Evolutionary conservation across 2,888 invertebrate genomes (phyloP), one percentile per base, ranked within the genome.

Genomic region (Troides helena): DNA sequence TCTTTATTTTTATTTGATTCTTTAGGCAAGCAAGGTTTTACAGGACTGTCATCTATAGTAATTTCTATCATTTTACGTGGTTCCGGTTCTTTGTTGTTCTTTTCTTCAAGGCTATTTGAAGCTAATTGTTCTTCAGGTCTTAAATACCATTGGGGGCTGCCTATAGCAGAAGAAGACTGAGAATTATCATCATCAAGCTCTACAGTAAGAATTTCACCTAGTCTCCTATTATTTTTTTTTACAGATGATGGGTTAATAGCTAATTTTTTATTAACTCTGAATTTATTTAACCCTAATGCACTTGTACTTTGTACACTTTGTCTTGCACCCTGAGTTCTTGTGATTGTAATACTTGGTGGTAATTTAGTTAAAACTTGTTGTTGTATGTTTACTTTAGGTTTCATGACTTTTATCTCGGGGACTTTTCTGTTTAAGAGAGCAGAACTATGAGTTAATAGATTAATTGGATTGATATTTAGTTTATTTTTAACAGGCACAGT

Each of bases 21-120:
- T 72, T 85, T 85, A 36, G 71, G 74, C n/a, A 74, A 70, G 14
- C 73, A 50, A 68, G 85, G 82, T 76, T 91, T 91, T 6, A 88
- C 76, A 21, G 92, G 92, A 74, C 89, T 92, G 73, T 91, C 90
- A 74, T 93, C 92, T 75, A 93, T 92, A 46, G 85, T 88, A 30
- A 92, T 91, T 83, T 92, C 92, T 67, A 90, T 82, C 72, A 81
- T 81, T 6, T 81, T 80, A 3, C 72, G 67, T 39, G 70, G 58
- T 39, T 84, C 82, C 63, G 90, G 90, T 73, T 92, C 90, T 74
- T 78, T 82, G 76, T 90, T 90, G 74, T 92, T 91, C 72, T 82
- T 74, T 68, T 82, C 72, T 67, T 70, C 66, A 17, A 65, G 61
- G 6, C 43, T 74, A 67, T 21, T 68, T 72, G 71, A 60, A 64